phyloP scores from a whole-genome alignment of 1,140 invertebrate species.

The Trigoniulus corallinus region DNA sequence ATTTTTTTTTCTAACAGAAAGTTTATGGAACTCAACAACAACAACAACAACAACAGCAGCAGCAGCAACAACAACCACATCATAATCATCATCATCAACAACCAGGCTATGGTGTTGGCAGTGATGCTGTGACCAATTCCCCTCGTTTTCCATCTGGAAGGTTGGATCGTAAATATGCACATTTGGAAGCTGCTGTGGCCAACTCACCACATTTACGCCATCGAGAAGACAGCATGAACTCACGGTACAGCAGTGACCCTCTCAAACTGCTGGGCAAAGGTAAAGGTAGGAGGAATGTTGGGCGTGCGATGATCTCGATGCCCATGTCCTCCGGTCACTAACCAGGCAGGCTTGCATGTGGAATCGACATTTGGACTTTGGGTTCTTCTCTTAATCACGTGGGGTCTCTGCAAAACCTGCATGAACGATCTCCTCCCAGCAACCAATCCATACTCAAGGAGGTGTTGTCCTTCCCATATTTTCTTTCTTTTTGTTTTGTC shows the following conservation, averaged over 20 bases:
- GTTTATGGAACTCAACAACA: conserved; percentile 2
- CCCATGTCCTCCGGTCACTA: no score
- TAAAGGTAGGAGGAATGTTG: conserved; percentile 10
- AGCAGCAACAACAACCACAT: not conserved
- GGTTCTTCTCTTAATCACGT: no score
- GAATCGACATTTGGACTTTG: no score
- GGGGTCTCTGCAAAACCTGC: no score
- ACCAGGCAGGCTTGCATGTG: no score
- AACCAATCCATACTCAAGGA: no score
- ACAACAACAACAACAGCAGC: not conserved
- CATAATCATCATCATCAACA: not conserved
- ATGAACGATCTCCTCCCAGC: no score
- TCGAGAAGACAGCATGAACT: conserved; percentile 37
- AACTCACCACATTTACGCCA: conserved; percentile 19
- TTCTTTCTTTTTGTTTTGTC: no score
- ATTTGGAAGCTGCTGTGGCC: conserved; percentile 24
- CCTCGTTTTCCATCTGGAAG: conserved; percentile 16
- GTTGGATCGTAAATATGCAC: conserved; percentile 27
- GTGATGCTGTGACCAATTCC: conserved; percentile 21
- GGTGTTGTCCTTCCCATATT: no score
- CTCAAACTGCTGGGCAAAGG: conserved; percentile 36
- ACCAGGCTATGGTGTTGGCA: not conserved
- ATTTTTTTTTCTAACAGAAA: no score
- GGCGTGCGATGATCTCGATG: no score
- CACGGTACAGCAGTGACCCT: conserved; percentile 52